These are phyloP conservation scores for Augochlora pura DNA, from an alignment of 1,140 invertebrate genomes.

Conservation along the genomic window DNA sequence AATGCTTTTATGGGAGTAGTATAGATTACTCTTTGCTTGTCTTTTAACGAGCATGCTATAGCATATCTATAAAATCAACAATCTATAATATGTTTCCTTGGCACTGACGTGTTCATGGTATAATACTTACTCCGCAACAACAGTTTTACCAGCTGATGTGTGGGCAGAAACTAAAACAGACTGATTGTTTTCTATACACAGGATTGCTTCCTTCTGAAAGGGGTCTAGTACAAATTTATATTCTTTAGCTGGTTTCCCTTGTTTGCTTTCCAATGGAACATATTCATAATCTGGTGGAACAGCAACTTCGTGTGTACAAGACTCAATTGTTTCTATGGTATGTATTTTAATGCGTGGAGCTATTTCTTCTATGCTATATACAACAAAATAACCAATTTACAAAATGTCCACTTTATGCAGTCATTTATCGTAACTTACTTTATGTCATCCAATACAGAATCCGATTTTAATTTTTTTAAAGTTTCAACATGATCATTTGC, in stretches of 20 bases:
- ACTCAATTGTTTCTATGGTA: conserved; percentile 92
- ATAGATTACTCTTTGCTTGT: conserved; percentile 96
- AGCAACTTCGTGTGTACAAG: conserved; percentile 96
- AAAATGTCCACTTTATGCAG: not conserved
- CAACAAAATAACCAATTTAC: conserved; percentile 26
- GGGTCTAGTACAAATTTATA: conserved; percentile 98
- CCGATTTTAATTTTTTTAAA: conserved; percentile 64
- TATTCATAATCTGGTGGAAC: conserved; percentile 93
- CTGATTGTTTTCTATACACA: conserved; percentile 98
- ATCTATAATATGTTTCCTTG: conserved; percentile 13
- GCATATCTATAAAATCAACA: conserved; percentile 82
- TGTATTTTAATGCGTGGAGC: conserved; percentile 89
- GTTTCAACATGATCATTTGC: conserved; percentile 53
- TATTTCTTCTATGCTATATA: conserved; percentile 82
- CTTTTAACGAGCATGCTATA: conserved; percentile 86
- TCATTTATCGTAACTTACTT: conserved; percentile 66
- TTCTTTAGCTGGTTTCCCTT: conserved; percentile 90
- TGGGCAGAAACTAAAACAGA: conserved; percentile 99
- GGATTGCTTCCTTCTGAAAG: conserved; percentile 98
- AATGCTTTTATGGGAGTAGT: conserved; percentile 99
- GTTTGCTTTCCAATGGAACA: conserved; percentile 84
- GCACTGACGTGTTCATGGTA: conserved; percentile 12
- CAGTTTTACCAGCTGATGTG: conserved; percentile 99
- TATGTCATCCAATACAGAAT: conserved; percentile 75
- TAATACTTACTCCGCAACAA: conserved; percentile 95